Percentiles rank a stretch among this genome's conserved stretches.
phyloP scores from a whole-genome alignment of 2,888 invertebrate species.

The Drosophila anomalata region DNA sequence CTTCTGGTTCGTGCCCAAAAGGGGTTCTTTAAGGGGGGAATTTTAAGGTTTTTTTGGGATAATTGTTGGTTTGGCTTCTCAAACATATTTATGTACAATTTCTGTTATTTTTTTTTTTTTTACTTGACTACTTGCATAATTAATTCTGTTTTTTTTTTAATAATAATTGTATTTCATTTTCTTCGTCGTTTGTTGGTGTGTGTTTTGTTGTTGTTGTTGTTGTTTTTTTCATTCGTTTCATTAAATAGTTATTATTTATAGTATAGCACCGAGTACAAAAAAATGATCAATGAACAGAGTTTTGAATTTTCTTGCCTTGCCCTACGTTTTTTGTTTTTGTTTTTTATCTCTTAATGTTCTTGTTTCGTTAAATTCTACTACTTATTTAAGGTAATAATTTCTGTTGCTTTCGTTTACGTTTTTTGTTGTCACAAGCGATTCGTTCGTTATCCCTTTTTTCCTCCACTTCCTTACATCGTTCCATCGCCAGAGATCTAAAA shows the following conservation, averaged over 20 bases:
- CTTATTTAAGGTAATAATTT: slow-evolving; percentile 77
- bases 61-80: slow-evolving; percentile 4
- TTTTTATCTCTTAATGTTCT: slow-evolving; percentile 39
- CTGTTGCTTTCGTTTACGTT: slow-evolving; percentile 62
- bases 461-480: slow-evolving; percentile 56
- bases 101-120: slow-evolving; percentile 31
- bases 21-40: background rate
- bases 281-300: slow-evolving; percentile 77
- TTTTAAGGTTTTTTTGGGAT: slow-evolving; percentile 5
- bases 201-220: background rate
- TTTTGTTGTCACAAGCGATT: slow-evolving; percentile 38
- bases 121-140: slow-evolving; percentile 71
- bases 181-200: slow-evolving; percentile 24
- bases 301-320: slow-evolving; percentile 50
- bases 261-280: slow-evolving; percentile 84
- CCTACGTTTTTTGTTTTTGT: slow-evolving; percentile 13
- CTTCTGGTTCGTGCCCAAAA: slow-evolving; percentile 30
- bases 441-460: slow-evolving; percentile 1
- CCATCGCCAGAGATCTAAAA: slow-evolving; percentile 81
- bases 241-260: slow-evolving; percentile 80
- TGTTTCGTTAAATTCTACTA: slow-evolving; percentile 66
- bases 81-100: slow-evolving; percentile 44
- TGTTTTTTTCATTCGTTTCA: slow-evolving; percentile 27
- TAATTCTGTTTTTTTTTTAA: slow-evolving; percentile 52
- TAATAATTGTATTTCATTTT: slow-evolving; percentile 44